Percentiles rank a stretch among this genome's conserved stretches.
Conservation (phyloP, 1,140 invertebrate species). For the Hyles vespertilio region DNA sequence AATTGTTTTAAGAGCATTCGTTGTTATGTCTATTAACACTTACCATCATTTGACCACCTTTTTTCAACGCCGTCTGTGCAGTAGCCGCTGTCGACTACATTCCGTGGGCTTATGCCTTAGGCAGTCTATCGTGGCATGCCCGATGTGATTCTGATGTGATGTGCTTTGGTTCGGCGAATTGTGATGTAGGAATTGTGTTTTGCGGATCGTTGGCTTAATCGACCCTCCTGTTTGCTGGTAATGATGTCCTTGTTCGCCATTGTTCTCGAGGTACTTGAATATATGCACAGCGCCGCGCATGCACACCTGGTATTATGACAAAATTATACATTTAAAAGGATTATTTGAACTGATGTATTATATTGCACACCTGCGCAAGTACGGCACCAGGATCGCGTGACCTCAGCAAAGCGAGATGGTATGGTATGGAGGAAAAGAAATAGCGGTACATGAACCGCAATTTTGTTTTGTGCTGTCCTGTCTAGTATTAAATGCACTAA, state of each 20-base stretch:
- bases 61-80: slow-evolving; percentile 90
- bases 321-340: no score
- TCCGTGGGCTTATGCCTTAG: slow-evolving; percentile 77
- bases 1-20: no score
- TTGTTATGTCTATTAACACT: slow-evolving; percentile 17
- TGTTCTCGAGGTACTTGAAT: slow-evolving; percentile 94
- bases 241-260: slow-evolving; percentile 85
- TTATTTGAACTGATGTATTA: no score
- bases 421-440: no score
- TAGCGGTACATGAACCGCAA: no score
- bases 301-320: slow-evolving; percentile 82
- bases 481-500: no score
- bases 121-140: slow-evolving; percentile 74
- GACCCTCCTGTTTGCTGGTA: slow-evolving; percentile 67
- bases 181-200: slow-evolving; percentile 67
- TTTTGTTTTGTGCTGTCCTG: no score
- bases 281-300: slow-evolving; percentile 93
- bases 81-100: slow-evolving; percentile 92
- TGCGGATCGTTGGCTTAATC: slow-evolving; percentile 68
- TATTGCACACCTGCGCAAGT: no score
- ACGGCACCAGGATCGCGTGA: no score
- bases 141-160: slow-evolving; percentile 51
- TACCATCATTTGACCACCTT: slow-evolving; percentile 89
- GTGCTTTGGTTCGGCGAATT: slow-evolving; percentile 48
- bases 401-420: no score